These are phyloP conservation scores for Patella vulgata DNA, from an alignment of 1,140 invertebrate species.

Conservation along the genomic window DNA sequence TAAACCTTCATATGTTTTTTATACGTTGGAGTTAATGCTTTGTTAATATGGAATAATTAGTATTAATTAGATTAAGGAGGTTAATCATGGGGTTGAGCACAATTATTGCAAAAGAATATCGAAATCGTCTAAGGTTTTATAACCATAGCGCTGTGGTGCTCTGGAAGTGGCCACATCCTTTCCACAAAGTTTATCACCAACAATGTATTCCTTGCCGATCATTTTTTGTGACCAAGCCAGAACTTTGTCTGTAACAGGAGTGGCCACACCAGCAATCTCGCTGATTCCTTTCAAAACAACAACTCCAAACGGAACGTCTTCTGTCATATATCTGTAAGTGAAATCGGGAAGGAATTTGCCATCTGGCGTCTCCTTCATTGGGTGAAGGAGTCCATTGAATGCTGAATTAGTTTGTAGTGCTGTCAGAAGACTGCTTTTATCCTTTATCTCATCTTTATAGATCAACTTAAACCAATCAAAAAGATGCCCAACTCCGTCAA, in stretches of 20 bases:
- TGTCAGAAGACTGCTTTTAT: slow-evolving; percentile 29
- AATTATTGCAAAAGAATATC: slow-evolving; percentile 13
- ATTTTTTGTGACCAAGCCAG: slow-evolving; percentile 47
- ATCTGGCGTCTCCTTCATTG: slow-evolving; percentile 35
- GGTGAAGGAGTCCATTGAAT: slow-evolving; percentile 48
- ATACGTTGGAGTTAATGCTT: too few relatives aligned
- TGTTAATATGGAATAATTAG: too few relatives aligned
- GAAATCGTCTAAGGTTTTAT: slow-evolving; percentile 40
- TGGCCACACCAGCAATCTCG: slow-evolving; percentile 34
- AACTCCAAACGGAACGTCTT: slow-evolving; percentile 52
- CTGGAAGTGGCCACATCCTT: slow-evolving; percentile 44
- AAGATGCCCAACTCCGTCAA: slow-evolving; percentile 41
- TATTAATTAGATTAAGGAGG: too few relatives aligned
- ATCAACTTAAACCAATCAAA: slow-evolving; percentile 42
- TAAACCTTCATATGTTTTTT: too few relatives aligned
- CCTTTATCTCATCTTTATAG: slow-evolving; percentile 38
- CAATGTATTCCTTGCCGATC: slow-evolving; percentile 47
- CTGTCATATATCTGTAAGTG: slow-evolving; percentile 42
- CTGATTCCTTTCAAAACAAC: slow-evolving; percentile 51
- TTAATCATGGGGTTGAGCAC: too few relatives aligned
- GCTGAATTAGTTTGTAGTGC: slow-evolving; percentile 45
- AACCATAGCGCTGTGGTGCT: slow-evolving; percentile 47
- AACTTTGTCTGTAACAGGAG: slow-evolving; percentile 44
- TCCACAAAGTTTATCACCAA: slow-evolving; percentile 35
- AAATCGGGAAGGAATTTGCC: slow-evolving; percentile 47